A percentile compares a stretch with the other conserved stretches of the same genome.
phyloP scores from a whole-genome alignment of 2,113 vertebrate species.

The Struthidea cinerea region DNA sequence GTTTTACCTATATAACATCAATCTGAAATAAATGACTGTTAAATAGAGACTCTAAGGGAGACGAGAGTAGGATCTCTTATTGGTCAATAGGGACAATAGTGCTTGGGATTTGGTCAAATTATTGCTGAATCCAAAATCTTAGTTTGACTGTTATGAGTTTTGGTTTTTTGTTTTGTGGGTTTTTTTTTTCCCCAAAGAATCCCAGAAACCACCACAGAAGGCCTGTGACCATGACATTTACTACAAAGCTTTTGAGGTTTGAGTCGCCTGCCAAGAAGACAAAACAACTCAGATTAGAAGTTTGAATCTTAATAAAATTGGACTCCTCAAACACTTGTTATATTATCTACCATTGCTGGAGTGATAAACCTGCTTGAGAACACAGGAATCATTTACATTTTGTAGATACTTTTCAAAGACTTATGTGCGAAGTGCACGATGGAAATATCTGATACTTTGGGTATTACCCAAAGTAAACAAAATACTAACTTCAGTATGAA shows the following conservation, averaged over 20 bases:
- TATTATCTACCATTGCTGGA: neutral
- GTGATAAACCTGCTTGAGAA: neutral
- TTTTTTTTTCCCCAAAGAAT: neutral
- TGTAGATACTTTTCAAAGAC: neutral
- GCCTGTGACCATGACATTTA: neutral
- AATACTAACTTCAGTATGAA: neutral
- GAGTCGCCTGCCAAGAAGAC: slow-evolving; percentile 16
- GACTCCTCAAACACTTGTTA: neutral
- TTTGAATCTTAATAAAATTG: neutral
- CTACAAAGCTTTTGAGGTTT: slow-evolving; percentile 6
- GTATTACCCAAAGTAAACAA: neutral
- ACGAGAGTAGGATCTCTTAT: neutral
- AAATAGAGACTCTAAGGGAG: neutral
- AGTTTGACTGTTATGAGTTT: neutral
- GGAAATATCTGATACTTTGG: neutral
- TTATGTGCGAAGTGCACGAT: neutral
- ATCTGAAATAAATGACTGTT: neutral
- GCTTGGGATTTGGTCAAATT: neutral
- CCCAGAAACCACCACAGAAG: neutral
- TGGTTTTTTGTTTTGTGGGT: neutral
- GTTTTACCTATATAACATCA: neutral
- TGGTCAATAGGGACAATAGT: neutral
- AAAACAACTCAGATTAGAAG: slow-evolving; percentile 31
- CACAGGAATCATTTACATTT: rapidly evolving
- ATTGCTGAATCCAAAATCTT: slow-evolving; percentile 44